Evolutionary conservation across 2,113 vertebrate species (phyloP).

Genomic region (Alaudala cheleensis): DNA sequence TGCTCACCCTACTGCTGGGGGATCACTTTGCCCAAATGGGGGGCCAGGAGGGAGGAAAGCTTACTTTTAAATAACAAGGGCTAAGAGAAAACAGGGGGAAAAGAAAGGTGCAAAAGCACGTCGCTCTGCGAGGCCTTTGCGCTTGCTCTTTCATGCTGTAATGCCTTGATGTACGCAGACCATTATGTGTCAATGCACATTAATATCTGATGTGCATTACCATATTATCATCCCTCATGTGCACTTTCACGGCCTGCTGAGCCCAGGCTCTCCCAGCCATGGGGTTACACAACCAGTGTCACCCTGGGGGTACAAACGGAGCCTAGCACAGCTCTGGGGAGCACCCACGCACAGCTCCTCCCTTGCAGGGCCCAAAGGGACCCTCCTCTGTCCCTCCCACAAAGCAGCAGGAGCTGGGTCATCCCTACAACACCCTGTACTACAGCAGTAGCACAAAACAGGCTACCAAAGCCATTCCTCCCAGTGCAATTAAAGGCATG

Average conservation of each 20-base stretch:
- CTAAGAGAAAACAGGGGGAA: not conserved
- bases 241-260: conserved; percentile 62
- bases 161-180: conserved; percentile 55
- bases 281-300: not conserved
- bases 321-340: not conserved
- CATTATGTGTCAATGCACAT: conserved; percentile 74
- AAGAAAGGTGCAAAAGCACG: not conserved
- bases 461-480: not conserved
- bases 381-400: not conserved
- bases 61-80: conserved; percentile 1
- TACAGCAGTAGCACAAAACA: conserved; percentile 25
- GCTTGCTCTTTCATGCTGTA: conserved; percentile 18
- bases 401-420: not conserved
- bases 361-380: not conserved
- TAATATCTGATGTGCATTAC: conserved; percentile 78
- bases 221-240: conserved; percentile 72
- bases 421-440: not conserved
- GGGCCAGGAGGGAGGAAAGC: not conserved
- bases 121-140: not conserved
- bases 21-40: conserved; percentile 30
- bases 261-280: not conserved
- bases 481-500: not conserved
- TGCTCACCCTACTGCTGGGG: conserved; percentile 11
- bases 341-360: not conserved
- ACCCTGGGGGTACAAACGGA: not conserved